These are phyloP conservation scores for Mizuhopecten yessoensis DNA, from an alignment of 1,140 invertebrate species.

Conservation along the genomic window DNA sequence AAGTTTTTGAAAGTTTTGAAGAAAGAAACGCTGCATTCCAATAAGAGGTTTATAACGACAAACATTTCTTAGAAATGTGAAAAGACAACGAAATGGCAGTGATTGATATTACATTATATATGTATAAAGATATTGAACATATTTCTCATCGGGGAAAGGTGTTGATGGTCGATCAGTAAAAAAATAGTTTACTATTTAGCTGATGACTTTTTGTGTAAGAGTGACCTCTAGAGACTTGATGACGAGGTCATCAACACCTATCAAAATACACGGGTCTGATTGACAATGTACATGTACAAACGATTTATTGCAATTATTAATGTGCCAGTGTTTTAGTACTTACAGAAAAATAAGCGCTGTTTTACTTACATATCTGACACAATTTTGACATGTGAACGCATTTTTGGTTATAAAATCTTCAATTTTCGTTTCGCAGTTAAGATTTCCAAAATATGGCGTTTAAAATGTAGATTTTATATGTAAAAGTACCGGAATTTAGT, in stretches of 20 bases:
- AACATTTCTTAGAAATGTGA: conserved; percentile 19
- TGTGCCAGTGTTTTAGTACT: neutral
- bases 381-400: neutral
- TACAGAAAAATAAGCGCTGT: neutral
- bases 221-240: neutral
- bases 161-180: no score
- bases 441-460: neutral
- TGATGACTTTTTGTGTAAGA: neutral
- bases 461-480: no score
- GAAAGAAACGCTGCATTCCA: neutral
- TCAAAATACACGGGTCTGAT: neutral
- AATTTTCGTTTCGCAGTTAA: neutral
- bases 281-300: neutral
- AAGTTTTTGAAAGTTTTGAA: neutral
- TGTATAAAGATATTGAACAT: no score
- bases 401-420: neutral
- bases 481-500: neutral
- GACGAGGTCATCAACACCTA: neutral
- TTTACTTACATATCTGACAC: neutral
- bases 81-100: neutral
- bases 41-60: neutral
- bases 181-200: no score
- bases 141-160: no score
- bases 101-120: neutral
- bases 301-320: neutral